Conservation (phyloP, 2,888 invertebrate genomes). For the Aspidiotus destructor region DNA sequence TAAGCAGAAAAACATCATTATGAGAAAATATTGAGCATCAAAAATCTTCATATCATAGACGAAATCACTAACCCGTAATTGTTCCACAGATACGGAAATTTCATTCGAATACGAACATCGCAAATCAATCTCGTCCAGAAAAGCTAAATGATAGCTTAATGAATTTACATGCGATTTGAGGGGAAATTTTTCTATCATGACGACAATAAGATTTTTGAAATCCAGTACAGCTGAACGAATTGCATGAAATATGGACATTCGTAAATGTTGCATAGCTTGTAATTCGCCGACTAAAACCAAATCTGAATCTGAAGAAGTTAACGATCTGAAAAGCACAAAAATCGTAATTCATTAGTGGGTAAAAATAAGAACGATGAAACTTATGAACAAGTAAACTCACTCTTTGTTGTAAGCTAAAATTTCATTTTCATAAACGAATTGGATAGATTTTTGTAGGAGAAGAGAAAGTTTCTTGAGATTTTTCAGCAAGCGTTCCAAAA, state of each 20-base stretch:
- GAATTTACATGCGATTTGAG: constrained; percentile 4
- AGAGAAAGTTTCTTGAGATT: constrained; percentile 21
- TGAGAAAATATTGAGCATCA: background rate
- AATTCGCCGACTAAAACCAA: background rate
- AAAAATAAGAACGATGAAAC: background rate
- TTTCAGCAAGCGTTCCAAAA: constrained; percentile 6
- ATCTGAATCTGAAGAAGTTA: background rate
- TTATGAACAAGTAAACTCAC: constrained; percentile 7
- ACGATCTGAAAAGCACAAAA: constrained; percentile 1
- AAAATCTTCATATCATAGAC: background rate
- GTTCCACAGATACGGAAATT: constrained; percentile 8
- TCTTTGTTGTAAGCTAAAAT: constrained; percentile 33
- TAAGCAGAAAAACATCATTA: background rate
- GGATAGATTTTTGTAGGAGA: constrained; percentile 17
- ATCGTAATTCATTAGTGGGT: background rate
- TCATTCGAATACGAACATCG: constrained; percentile 1
- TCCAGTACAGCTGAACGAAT: constrained; percentile 8
- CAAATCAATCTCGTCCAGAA: constrained; percentile 15
- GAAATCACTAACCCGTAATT: constrained; percentile 9
- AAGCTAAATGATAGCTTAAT: constrained; percentile 16
- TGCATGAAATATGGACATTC: background rate
- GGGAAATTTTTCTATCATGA: constrained; percentile 9
- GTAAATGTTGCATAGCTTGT: constrained; percentile 8
- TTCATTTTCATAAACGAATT: constrained; percentile 20
- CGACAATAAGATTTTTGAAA: constrained; percentile 9